Evolutionary conservation across 2,888 invertebrate genomes (phyloP).

Genomic region (Liodrosophila aerea): DNA sequence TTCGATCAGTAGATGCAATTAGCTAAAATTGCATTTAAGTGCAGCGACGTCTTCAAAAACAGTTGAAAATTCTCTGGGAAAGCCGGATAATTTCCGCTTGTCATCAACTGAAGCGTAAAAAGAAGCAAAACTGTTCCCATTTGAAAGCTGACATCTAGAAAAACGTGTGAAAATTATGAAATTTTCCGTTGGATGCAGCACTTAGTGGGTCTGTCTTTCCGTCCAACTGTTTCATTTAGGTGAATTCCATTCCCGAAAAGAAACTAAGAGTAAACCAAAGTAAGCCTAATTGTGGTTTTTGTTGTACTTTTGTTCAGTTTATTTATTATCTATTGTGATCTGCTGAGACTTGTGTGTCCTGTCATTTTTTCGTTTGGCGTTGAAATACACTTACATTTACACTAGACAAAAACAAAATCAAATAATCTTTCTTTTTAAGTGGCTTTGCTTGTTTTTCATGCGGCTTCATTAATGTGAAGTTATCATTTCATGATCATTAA

Average conservation of each 20-base stretch:
- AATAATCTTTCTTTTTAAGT: constrained; percentile 37
- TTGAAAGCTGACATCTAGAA: constrained; percentile 43
- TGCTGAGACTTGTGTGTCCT: constrained; percentile 68
- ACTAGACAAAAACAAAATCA: constrained; percentile 35
- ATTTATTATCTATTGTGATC: constrained; percentile 52
- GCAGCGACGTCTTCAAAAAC: constrained; percentile 41
- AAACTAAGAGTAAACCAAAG: constrained; percentile 21
- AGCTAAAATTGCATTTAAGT: constrained; percentile 68
- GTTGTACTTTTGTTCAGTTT: constrained; percentile 38
- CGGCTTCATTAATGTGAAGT: no score
- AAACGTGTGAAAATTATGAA: constrained; percentile 75
- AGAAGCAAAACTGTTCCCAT: constrained; percentile 34
- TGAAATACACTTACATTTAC: constrained; percentile 31
- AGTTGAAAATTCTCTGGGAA: constrained; percentile 52
- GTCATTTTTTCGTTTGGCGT: constrained; percentile 49
- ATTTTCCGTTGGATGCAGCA: constrained; percentile 53
- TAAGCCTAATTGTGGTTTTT: constrained; percentile 44
- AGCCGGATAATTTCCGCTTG: constrained; percentile 59
- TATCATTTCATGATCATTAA: no score
- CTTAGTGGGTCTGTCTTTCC: constrained; percentile 17
- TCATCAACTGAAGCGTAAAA: constrained; percentile 38
- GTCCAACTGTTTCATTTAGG: constrained; percentile 13
- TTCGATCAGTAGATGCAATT: constrained; percentile 59
- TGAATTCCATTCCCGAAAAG: constrained; percentile 57
- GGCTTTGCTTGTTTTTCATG: constrained; percentile 61